These are phyloP conservation scores for Plagiodera versicolora DNA, from an alignment of 2,888 invertebrate species.

Conservation along the genomic window DNA sequence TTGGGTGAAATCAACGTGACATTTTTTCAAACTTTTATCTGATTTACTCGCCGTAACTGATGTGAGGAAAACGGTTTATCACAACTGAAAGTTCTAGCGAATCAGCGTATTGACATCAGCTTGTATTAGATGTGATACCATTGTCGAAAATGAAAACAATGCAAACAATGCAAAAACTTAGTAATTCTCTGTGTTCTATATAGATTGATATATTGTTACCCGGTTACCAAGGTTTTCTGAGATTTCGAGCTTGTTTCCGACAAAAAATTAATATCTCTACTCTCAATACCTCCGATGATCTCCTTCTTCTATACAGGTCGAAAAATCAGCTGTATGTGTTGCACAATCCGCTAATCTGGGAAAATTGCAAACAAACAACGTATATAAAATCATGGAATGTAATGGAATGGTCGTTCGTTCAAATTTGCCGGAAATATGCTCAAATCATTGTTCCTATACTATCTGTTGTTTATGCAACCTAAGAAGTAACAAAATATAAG, in stretches of 20 bases:
- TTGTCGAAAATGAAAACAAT: slow-evolving; percentile 33
- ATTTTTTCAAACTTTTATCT: slow-evolving; percentile 18
- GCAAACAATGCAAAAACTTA: slow-evolving; percentile 46
- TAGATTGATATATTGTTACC: slow-evolving; percentile 37
- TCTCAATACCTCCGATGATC: not conserved
- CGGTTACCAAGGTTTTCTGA: slow-evolving; percentile 45
- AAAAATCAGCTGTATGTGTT: too few relatives aligned
- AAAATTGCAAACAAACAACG: too few relatives aligned
- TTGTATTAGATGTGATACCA: slow-evolving; percentile 9
- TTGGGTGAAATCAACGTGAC: slow-evolving; percentile 56
- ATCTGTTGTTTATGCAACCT: slow-evolving; percentile 43
- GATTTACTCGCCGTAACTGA: not conserved
- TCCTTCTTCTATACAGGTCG: too few relatives aligned
- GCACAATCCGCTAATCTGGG: too few relatives aligned
- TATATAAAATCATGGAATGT: too few relatives aligned
- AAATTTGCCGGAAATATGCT: slow-evolving; percentile 25
- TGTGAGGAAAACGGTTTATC: not conserved
- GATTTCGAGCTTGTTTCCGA: slow-evolving; percentile 30
- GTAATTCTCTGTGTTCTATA: slow-evolving; percentile 30
- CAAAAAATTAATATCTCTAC: not conserved
- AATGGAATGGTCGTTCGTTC: too few relatives aligned
- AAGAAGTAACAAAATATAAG: slow-evolving; percentile 48
- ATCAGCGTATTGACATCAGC: not conserved
- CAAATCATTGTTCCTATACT: slow-evolving; percentile 45
- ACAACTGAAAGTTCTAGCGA: too few relatives aligned